Evolutionary conservation across 2,113 vertebrate genomes (phyloP), one percentile per base, ranked within the genome.

Genomic region (Pluvialis apricaria): DNA sequence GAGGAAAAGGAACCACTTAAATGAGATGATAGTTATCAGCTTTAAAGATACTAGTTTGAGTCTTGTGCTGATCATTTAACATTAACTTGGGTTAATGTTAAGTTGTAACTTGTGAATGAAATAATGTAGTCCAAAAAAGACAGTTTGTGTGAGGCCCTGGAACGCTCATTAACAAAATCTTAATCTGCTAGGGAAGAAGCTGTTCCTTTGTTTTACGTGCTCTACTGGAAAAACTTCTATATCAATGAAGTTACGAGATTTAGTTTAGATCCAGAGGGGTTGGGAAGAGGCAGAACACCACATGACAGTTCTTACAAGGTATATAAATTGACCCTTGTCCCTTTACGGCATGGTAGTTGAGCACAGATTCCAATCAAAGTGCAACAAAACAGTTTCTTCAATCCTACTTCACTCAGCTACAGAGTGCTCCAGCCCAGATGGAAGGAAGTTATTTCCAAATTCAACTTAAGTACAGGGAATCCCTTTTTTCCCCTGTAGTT

Each of bases 401-500:
- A 2, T 82, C 28, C 34, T n/a, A 7, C 11, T 49, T 86, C 57
- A 45, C 18, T 9, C 10, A 79, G 40, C 34, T 51, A 21, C 60
- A 24, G 24, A 0, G 1, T 38, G 49, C n/a, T 72, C 22, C 38
- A 60, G 72, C 15, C 25, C n/a, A 55, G 5, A 5, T 2, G 11
- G 52, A n/a, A n/a, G 3, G 10, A 76, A 83, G 71, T 52, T 55
- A 51, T 32, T 60, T 76, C 54, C 49, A 55, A 38, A 49, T 72
- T 61, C 18, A 82, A 4, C 28, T 60, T 25, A 13, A 68, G 4
- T 36, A 21, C 4, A 54, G 13, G 42, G 17, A 86, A 47, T n/a
- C 7, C 12, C 2, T 12, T 25, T 71, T 26, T 13, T 6, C 0
- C 3, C 12, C 19, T 5, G 0, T 47, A 77, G 21, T 52, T 87